Conservation (phyloP, 2,113 vertebrate genomes). For the Burhinus oedicnemus region DNA sequence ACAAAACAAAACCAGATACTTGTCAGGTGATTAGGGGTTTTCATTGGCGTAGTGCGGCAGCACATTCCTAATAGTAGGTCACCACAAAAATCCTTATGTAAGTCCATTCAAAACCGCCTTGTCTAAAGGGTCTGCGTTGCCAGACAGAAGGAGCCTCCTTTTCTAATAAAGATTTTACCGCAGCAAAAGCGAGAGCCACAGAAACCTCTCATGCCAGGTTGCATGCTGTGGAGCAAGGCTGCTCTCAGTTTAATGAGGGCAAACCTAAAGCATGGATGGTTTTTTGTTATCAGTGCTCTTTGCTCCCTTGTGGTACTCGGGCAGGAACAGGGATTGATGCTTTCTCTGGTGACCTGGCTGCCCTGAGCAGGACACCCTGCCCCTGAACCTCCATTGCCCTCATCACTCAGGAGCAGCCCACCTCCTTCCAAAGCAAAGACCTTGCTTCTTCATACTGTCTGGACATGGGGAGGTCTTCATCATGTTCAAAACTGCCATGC, state of each 20-base stretch:
- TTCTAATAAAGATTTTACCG: not conserved
- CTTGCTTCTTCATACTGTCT: not conserved
- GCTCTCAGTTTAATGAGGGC: not conserved
- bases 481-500: not conserved
- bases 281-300: not conserved
- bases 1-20: not conserved
- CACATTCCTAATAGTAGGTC: not conserved
- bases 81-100: not conserved
- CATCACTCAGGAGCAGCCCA: not conserved
- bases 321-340: not conserved
- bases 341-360: not conserved
- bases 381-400: not conserved
- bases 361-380: not conserved
- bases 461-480: accelerated
- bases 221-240: not conserved
- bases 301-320: accelerated
- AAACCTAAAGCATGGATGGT: not conserved
- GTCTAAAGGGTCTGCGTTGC: not conserved
- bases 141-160: not conserved
- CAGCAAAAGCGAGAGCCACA: not conserved
- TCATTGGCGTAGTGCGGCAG: not conserved
- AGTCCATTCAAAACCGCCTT: not conserved
- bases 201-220: not conserved
- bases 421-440: not conserved
- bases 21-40: not conserved